Evolutionary conservation across 1,140 invertebrate genomes (phyloP).

Genomic region (Cydia splendana): DNA sequence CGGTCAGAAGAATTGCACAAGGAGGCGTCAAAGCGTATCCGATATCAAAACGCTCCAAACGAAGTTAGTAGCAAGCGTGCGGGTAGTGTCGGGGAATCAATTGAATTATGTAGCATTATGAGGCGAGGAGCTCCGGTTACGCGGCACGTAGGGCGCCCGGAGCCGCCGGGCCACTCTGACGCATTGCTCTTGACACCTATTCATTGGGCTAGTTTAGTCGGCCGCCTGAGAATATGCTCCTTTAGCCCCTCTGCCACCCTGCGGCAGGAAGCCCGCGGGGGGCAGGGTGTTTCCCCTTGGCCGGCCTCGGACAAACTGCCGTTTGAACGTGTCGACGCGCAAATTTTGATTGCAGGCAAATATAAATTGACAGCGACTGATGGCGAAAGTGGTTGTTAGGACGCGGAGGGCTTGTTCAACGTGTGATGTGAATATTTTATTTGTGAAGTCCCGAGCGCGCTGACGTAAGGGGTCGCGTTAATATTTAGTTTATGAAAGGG

Average conservation of each 20-base stretch:
- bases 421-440: conserved; percentile 72
- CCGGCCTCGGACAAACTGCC: conserved; percentile 47
- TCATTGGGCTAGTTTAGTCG: conserved; percentile 65
- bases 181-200: conserved; percentile 75
- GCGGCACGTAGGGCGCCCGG: conserved; percentile 63
- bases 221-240: conserved; percentile 21
- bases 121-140: conserved; percentile 71
- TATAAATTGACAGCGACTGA: conserved; percentile 72
- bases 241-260: conserved; percentile 28
- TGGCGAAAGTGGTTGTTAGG: conserved; percentile 67
- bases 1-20: conserved; percentile 58
- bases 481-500: conserved; percentile 6
- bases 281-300: conserved; percentile 36
- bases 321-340: conserved; percentile 48
- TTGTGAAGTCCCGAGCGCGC: conserved; percentile 38
- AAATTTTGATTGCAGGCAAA: conserved; percentile 72
- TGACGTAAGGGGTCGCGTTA: conserved; percentile 34
- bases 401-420: conserved; percentile 52
- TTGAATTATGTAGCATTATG: conserved; percentile 78
- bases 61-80: conserved; percentile 74
- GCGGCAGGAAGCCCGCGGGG: conserved; percentile 28
- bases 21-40: conserved; percentile 72
- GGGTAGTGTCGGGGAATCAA: conserved; percentile 77
- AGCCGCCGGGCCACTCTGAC: conserved; percentile 55
- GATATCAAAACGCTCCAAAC: conserved; percentile 77